Evolutionary conservation across 2,797 vertebrate genomes (phyloP).

Genomic region (Mormyrus hasselquistii): DNA sequence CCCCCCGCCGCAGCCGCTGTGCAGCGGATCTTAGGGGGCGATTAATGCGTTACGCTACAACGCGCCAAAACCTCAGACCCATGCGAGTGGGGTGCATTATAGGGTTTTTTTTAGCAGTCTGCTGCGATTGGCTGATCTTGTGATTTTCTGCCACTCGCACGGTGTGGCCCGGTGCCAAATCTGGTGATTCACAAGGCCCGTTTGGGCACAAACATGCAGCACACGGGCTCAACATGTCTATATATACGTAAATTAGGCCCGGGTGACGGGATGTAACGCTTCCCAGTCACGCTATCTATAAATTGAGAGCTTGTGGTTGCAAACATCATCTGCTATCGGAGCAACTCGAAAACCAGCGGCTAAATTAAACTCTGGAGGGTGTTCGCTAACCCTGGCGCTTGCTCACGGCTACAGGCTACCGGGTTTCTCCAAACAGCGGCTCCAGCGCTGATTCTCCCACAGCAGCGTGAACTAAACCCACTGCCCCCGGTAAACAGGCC

Average conservation of each 20-base stretch:
- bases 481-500: constrained; percentile 14
- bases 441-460: background rate
- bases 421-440: background rate
- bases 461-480: background rate
- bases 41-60: background rate
- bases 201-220: constrained; percentile 14
- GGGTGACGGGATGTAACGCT: constrained; percentile 4
- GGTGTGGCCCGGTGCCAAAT: background rate
- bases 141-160: background rate
- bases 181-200: constrained; percentile 20
- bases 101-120: background rate
- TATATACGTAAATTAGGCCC: background rate
- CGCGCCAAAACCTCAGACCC: background rate
- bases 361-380: constrained; percentile 11
- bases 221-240: background rate
- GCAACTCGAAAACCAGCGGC: background rate
- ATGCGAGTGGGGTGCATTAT: background rate
- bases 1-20: background rate
- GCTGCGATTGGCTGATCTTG: background rate
- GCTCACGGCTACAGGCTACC: background rate
- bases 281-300: constrained; percentile 17
- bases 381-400: background rate
- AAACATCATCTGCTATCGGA: background rate
- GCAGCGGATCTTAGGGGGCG: background rate
- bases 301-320: background rate